phyloP scores from a whole-genome alignment of 2,797 vertebrate species.

The Parauchenoglanis ngamensis region DNA sequence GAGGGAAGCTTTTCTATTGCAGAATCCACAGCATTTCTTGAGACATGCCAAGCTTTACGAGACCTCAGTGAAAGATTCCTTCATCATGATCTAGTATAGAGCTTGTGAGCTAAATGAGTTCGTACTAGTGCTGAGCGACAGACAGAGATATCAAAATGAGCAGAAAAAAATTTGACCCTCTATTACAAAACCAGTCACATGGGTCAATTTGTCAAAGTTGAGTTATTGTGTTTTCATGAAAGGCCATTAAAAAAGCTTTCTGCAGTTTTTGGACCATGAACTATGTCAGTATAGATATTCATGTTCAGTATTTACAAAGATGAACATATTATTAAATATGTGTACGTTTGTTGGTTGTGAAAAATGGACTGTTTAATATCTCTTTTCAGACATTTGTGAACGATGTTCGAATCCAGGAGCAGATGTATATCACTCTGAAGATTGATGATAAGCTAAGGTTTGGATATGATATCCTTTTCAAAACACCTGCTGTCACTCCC shows the following conservation, averaged over 20 bases:
- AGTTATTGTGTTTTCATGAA: background rate
- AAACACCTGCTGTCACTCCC: background rate
- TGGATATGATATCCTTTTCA: slow-evolving; percentile 99
- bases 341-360: no score
- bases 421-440: slow-evolving; percentile 96
- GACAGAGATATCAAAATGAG: background rate
- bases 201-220: no score
- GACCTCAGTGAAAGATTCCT: slow-evolving; percentile 23
- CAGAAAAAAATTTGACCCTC: no score
- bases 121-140: background rate
- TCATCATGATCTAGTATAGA: slow-evolving; percentile 2
- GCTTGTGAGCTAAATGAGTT: background rate
- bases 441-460: slow-evolving; percentile 97
- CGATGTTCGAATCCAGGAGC: slow-evolving; percentile 95
- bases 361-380: background rate
- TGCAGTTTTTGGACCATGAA: no score
- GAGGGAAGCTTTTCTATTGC: slow-evolving; percentile 14
- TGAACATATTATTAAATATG: no score
- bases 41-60: slow-evolving; percentile 10
- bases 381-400: slow-evolving; percentile 92
- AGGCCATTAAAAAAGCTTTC: background rate
- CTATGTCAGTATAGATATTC: no score
- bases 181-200: no score
- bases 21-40: background rate
- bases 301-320: no score